A percentile compares a stretch with the other conserved stretches of the same genome.
Conservation (phyloP, 1,140 invertebrate genomes). For the Andrena cerasifolii region DNA sequence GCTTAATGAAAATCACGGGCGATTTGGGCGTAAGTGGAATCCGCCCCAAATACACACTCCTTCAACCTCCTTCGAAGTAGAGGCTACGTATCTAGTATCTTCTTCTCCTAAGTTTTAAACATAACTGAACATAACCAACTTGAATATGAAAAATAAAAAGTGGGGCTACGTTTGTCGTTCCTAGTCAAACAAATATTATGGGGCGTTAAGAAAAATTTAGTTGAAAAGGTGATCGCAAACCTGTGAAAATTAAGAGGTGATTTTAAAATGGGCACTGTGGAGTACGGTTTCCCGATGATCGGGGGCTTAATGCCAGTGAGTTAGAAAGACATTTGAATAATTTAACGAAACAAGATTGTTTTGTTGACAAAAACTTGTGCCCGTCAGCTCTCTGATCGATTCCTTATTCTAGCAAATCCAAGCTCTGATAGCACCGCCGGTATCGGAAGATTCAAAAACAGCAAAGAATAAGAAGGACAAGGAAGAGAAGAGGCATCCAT, state of each 20-base stretch:
- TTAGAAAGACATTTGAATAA: constrained; percentile 42
- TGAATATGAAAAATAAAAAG: constrained; percentile 31
- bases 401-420: constrained; percentile 95
- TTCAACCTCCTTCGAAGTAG: too few species aligned
- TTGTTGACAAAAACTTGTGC: too few species aligned
- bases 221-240: background rate
- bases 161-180: background rate
- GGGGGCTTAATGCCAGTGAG: constrained; percentile 88
- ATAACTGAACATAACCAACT: constrained; percentile 48
- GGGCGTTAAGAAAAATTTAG: background rate
- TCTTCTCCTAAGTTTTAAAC: too few species aligned
- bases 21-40: too few species aligned
- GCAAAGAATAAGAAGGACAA: constrained; percentile 85
- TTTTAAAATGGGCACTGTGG: constrained; percentile 79
- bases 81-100: too few species aligned
- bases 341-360: background rate
- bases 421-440: constrained; percentile 92
- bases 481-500: constrained; percentile 87
- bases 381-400: too few species aligned
- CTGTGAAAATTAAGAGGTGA: background rate
- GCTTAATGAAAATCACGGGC: too few species aligned
- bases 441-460: constrained; percentile 86
- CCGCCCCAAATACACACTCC: too few species aligned
- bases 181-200: constrained; percentile 16
- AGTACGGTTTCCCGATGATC: constrained; percentile 85